A percentile compares a stretch with the other conserved stretches of the same genome.
Conservation (phyloP, 2,797 vertebrate genomes). For the Halcyon badia region DNA sequence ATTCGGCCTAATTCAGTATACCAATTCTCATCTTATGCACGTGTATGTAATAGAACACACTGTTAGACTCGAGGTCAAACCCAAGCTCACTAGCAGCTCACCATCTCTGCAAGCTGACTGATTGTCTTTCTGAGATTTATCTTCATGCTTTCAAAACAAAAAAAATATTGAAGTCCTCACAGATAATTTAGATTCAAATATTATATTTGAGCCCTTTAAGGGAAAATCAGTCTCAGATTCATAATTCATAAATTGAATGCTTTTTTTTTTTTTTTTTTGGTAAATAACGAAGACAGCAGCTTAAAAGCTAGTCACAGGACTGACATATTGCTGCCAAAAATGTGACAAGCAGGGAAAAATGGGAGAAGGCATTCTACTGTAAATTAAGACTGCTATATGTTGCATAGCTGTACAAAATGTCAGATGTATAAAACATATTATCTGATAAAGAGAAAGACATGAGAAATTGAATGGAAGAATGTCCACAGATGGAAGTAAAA, state of each 20-base stretch:
- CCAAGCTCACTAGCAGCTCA: background rate
- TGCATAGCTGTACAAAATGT: background rate
- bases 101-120: background rate
- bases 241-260: background rate
- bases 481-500: background rate
- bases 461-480: background rate
- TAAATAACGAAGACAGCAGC: background rate
- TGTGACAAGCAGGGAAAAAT: background rate
- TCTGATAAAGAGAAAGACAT: background rate
- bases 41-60: background rate
- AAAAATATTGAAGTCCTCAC: background rate
- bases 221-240: background rate
- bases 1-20: background rate
- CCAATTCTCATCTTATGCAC: background rate
- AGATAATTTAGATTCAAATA: background rate
- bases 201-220: background rate
- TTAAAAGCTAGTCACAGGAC: background rate
- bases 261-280: background rate
- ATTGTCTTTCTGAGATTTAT: background rate
- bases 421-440: background rate
- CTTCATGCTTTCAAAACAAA: background rate
- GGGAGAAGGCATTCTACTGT: background rate
- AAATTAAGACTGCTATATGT: background rate
- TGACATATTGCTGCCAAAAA: background rate
- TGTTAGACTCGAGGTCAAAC: background rate